Base-by-base conservation (phyloP, 1,140 invertebrate genomes). In the Temnothorax longispinosus region DNA sequence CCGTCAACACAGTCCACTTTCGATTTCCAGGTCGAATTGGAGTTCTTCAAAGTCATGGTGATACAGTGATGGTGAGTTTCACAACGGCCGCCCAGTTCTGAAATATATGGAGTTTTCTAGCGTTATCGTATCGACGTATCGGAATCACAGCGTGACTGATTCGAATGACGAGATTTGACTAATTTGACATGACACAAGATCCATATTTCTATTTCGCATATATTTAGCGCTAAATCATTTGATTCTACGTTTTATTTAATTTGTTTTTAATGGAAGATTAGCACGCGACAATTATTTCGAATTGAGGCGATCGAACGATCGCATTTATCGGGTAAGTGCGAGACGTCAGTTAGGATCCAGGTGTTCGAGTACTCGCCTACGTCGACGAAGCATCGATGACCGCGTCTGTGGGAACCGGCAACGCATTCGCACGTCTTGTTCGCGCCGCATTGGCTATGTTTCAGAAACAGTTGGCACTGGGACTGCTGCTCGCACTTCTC, bases 1-100 rank as follows among this genome's bases (percentile, higher is more conserved):
- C 94, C 93, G 54, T 92, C 32, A 18, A 93, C 75, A 87, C 94
- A 95, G 18, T 94, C 93, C 1, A 94, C 92, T 74, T 92, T 94
- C 50, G 90, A 92, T 13, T 93, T 88, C 80, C 91, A 86, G 38
- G 76, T 87, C 0, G 74, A 82, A 71, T 90, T 91, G 7, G 92
- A 93, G 58, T 94, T 86, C 7, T 38, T 91, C 71, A 94, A 92
- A 21, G 87, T 92, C 1, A 47, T 60, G 7, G 93, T 93, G n/a
- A 94, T 80, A 38, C 94, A 95, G 21, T 95, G 92, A 7, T 67
- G 80, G n/a, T 93, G 90, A 21, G 10, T 85, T 18, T 78, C 50
- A 18, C 94, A 95, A 32, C 67, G 65, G 8, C 92, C 78, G 60
- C 89, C 89, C 84, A 94, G 82, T 38, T 52, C 94, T 93, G 75